phyloP scores from a whole-genome alignment of 1,140 invertebrate species.

The Plodia interpunctella region DNA sequence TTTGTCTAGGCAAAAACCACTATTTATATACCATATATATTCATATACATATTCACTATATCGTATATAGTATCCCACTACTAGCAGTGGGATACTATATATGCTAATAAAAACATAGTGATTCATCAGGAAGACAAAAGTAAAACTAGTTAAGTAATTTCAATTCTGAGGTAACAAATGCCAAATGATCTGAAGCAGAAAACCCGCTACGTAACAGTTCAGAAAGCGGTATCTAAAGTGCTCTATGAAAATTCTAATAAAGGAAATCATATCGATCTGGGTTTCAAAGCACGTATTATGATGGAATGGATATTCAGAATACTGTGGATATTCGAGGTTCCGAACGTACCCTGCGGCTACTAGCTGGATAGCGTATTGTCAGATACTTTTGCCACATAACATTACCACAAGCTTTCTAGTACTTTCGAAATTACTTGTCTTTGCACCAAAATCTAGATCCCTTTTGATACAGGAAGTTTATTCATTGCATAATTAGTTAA shows the following conservation, averaged over 20 bases:
- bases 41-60: too few relatives aligned
- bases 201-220: not conserved
- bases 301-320: conserved; percentile 3
- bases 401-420: conserved; percentile 60
- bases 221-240: not conserved
- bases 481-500: too few relatives aligned
- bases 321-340: not conserved
- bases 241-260: conserved; percentile 3
- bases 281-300: conserved; percentile 5
- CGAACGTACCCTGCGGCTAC: conserved; percentile 23
- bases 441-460: not conserved
- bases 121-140: too few relatives aligned
- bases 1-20: too few relatives aligned
- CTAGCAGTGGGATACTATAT: too few relatives aligned
- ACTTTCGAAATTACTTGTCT: conserved; percentile 52
- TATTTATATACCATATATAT: too few relatives aligned
- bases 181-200: not conserved
- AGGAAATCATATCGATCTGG: not conserved
- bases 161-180: not conserved
- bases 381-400: conserved; percentile 59
- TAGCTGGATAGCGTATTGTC: conserved; percentile 51
- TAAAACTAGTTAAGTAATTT: too few relatives aligned
- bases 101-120: too few relatives aligned
- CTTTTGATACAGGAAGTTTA: not conserved
- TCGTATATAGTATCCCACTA: too few relatives aligned